A percentile compares a stretch with the other conserved stretches of the same genome.
Conservation (phyloP, 2,797 vertebrate species). For the Spinibarbus caldwelli region DNA sequence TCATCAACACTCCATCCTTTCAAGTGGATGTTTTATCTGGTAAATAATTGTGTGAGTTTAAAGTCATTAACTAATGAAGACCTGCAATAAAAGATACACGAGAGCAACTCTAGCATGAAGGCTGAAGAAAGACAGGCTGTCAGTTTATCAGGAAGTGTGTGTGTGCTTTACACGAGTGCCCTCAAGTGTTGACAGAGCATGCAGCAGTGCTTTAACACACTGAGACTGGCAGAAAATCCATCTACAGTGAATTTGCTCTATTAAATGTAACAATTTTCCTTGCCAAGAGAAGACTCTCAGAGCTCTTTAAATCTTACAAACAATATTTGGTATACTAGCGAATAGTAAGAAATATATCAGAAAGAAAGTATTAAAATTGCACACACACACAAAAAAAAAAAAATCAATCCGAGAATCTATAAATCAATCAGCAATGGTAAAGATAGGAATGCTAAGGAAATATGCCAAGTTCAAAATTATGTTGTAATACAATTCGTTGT, state of each 20-base stretch:
- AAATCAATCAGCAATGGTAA: slow-evolving; percentile 38
- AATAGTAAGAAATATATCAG: neutral
- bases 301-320: neutral
- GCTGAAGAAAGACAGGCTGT: neutral
- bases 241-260: neutral
- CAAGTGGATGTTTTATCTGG: neutral
- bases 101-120: neutral
- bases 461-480: slow-evolving; percentile 64
- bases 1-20: neutral
- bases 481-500: neutral
- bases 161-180: neutral
- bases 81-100: neutral
- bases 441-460: slow-evolving; percentile 73
- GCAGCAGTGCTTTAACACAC: neutral
- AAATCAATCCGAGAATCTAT: slow-evolving; percentile 64
- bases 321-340: neutral
- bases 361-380: slow-evolving; percentile 60
- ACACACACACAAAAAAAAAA: slow-evolving; percentile 55
- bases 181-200: neutral
- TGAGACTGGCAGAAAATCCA: neutral
- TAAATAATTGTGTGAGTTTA: neutral
- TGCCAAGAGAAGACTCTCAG: neutral
- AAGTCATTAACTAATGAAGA: neutral
- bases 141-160: neutral
- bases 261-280: neutral